Evolutionary conservation across 2,888 invertebrate species (phyloP).

Genomic region (Drosophila pegasa): DNA sequence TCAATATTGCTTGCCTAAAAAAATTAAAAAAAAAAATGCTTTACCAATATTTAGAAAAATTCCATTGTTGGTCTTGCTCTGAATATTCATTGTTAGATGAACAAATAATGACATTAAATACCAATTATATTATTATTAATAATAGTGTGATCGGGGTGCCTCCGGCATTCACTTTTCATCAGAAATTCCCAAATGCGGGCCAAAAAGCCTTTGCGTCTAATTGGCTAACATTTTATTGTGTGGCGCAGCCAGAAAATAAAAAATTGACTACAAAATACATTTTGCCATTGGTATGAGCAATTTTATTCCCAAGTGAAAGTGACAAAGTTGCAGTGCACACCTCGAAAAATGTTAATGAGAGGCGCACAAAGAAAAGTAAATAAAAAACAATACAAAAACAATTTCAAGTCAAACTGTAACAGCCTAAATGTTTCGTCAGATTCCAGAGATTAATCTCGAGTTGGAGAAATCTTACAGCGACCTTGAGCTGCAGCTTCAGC

Average conservation of each 20-base stretch:
- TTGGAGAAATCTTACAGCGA: slow-evolving; percentile 25
- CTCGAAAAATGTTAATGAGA: slow-evolving; percentile 76
- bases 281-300: slow-evolving; percentile 65
- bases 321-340: slow-evolving; percentile 76
- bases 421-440: slow-evolving; percentile 44
- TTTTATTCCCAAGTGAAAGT: slow-evolving; percentile 77
- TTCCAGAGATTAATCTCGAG: slow-evolving; percentile 40
- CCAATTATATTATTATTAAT: not conserved
- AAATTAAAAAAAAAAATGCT: not conserved
- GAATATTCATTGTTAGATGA: not conserved
- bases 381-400: slow-evolving; percentile 30
- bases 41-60: not conserved
- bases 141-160: slow-evolving; percentile 24
- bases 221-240: slow-evolving; percentile 69
- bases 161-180: slow-evolving; percentile 65
- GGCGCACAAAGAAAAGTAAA: slow-evolving; percentile 28
- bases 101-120: not conserved
- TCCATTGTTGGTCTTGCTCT: not conserved
- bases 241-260: slow-evolving; percentile 33
- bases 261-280: slow-evolving; percentile 43
- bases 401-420: slow-evolving; percentile 56
- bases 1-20: not conserved
- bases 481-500: slow-evolving; percentile 54
- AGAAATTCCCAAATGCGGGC: slow-evolving; percentile 52
- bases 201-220: slow-evolving; percentile 54